Evolutionary conservation across 2,113 vertebrate genomes (phyloP).

Genomic region (Hippopotamus amphibius): DNA sequence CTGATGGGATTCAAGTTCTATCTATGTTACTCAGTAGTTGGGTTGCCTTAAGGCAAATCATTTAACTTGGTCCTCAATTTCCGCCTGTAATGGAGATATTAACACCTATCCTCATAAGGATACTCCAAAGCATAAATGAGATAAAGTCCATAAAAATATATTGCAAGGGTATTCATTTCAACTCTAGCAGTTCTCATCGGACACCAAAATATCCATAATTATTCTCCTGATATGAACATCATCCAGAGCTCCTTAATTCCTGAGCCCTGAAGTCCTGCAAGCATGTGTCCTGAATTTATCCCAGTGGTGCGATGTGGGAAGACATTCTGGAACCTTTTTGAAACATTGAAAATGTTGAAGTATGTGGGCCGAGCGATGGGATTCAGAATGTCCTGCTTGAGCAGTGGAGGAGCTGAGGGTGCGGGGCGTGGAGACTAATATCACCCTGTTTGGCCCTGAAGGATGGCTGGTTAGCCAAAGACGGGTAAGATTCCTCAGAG

Average conservation of each 20-base stretch:
- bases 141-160: slow-evolving; percentile 47
- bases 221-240: slow-evolving; percentile 17
- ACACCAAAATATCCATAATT: not conserved
- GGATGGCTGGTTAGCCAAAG: no score
- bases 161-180: slow-evolving; percentile 54
- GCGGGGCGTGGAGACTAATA: no score
- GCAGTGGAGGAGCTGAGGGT: no score
- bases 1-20: slow-evolving; percentile 64
- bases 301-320: no score
- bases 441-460: no score
- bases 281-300: not conserved
- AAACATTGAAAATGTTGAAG: no score
- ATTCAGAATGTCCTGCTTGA: no score
- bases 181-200: slow-evolving; percentile 40
- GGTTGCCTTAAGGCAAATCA: slow-evolving; percentile 70
- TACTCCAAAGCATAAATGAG: slow-evolving; percentile 54
- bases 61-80: slow-evolving; percentile 69
- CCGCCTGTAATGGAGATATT: slow-evolving; percentile 71
- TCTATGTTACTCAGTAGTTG: slow-evolving; percentile 51
- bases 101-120: slow-evolving; percentile 48
- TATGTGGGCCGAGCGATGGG: no score
- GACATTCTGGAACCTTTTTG: no score
- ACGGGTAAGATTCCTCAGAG: no score
- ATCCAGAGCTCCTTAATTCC: not conserved
- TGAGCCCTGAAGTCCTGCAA: not conserved